A percentile compares a stretch with the other conserved stretches of the same genome.
Conservation (phyloP, 2,113 vertebrate genomes). For the Cynocephalus volans region DNA sequence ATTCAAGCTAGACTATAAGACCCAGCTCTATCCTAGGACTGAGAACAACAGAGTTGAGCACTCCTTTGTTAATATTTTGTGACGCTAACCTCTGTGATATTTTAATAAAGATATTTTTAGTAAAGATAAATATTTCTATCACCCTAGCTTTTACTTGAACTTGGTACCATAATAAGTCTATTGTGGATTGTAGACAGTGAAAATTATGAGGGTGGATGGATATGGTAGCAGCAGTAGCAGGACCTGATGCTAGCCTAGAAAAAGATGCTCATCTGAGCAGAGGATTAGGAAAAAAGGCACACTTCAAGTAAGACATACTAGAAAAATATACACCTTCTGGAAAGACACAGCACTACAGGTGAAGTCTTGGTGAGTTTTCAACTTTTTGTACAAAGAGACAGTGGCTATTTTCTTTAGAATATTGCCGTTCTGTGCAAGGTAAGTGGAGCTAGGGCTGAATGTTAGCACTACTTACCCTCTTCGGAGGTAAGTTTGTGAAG, state of each 20-base stretch:
- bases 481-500: background rate
- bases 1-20: background rate
- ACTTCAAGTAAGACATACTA: slow-evolving; percentile 7
- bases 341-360: background rate
- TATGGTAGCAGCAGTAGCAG: background rate
- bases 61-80: slow-evolving; percentile 37
- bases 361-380: slow-evolving; percentile 57
- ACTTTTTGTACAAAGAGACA: background rate
- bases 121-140: slow-evolving; percentile 51
- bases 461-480: background rate
- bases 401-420: background rate
- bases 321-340: background rate
- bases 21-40: background rate
- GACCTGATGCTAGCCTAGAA: background rate
- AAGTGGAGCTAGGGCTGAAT: background rate
- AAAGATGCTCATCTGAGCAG: slow-evolving; percentile 18
- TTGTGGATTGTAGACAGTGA: background rate
- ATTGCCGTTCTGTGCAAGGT: background rate
- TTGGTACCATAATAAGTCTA: slow-evolving; percentile 31
- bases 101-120: slow-evolving; percentile 53
- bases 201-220: background rate
- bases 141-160: background rate
- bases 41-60: background rate
- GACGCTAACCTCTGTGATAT: background rate
- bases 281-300: slow-evolving; percentile 24